Base-by-base conservation (phyloP, 30 jellyfish, hydroid and myxozoan species). In the Hydractinia echinata region DNA sequence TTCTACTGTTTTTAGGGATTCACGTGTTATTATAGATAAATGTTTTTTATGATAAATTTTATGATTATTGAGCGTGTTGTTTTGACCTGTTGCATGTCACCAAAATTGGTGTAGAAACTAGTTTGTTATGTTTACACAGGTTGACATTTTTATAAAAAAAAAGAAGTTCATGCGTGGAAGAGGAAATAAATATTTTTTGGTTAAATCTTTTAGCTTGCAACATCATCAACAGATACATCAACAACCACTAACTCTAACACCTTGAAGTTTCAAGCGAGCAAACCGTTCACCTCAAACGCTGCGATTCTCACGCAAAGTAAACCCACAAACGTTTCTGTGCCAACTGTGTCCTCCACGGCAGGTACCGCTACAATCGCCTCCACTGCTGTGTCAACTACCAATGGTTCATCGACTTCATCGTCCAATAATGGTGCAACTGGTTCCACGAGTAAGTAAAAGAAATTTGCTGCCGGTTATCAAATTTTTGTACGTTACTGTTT, bases 271-370 rank as follows among this genome's bases (percentile, higher is more conserved):
- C 49, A 54, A 39, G 84, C 64, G 51, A 77, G 49, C 10, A 64
- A 55, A 55, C 84, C 39, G 86, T 20, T 55, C 52, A 61, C 89
- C 68, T 16, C 73, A 10, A 55, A 76, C 53, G 54, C 86, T 1
- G 84, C 68, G 9, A 51, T 76, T n/a, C 67, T 72, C 5, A 21
- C 61, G 14, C 51, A 76, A 48, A 66, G 60, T 8, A 44, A 76
- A 21, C 61, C 83, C 0, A 14, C 85, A 51, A 81, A 78, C 51
- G 64, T 79, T 44, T 8, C 84, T 2, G 58, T 88, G 48, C 72
- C 96, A 72, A 76, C 91, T 13, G 51, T 19, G 51, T 20, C 87
- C 4, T 14, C 71, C 5, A 69, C 62, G 49, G 49, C 82, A n/a
- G 68, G 11, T 55, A 10, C 87, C 51, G 55, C 72, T 51, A 53